These are phyloP conservation scores for Pseudopodoces humilis DNA, from an alignment of 2,113 vertebrate species.

Conservation along the genomic window DNA sequence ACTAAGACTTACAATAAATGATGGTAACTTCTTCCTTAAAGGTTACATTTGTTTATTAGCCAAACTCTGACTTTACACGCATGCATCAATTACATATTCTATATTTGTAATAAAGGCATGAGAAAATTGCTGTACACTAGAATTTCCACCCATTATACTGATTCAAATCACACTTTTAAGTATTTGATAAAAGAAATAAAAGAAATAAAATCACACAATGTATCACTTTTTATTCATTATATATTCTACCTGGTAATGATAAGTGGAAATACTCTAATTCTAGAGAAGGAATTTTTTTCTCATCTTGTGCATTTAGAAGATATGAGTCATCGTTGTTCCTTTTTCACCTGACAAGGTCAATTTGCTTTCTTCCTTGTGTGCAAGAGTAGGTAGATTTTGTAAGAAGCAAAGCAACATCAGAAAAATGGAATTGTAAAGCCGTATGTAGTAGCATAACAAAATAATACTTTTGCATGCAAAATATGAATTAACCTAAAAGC, in stretches of 20 bases:
- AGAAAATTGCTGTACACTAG: background rate
- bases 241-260: background rate
- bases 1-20: background rate
- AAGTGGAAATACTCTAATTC: background rate
- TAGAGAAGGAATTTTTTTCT: background rate
- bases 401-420: background rate
- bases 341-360: background rate
- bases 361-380: background rate
- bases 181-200: background rate
- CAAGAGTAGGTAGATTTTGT: background rate
- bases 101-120: background rate
- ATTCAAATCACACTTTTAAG: background rate
- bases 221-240: background rate
- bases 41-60: background rate
- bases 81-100: background rate
- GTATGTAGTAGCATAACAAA: background rate
- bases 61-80: background rate
- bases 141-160: background rate
- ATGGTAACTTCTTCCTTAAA: background rate
- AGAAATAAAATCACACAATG: background rate
- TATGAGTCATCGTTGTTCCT: background rate
- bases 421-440: background rate
- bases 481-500: background rate
- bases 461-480: background rate
- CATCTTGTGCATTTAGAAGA: background rate